Percentiles rank a stretch among this genome's conserved stretches.
Evolutionary conservation across 1,140 invertebrate species (phyloP).

Genomic region (Drosophila prosaltans): DNA sequence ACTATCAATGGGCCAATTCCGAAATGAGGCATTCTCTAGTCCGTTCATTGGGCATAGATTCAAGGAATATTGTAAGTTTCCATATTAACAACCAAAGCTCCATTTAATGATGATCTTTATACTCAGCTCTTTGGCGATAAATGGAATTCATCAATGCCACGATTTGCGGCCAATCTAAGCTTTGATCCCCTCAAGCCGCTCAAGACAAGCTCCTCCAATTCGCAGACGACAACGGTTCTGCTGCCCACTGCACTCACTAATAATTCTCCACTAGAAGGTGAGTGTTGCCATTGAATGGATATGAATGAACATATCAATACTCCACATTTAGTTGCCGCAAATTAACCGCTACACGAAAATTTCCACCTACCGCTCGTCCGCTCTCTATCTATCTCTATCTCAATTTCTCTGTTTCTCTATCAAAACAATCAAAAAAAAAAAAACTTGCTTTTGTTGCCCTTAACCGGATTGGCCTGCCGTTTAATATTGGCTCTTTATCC

Average conservation of each 20-base stretch:
- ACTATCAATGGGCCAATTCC: constrained; percentile 81
- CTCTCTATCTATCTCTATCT: constrained; percentile 20
- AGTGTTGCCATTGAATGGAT: constrained; percentile 17
- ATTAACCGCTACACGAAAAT: constrained; percentile 73
- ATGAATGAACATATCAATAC: constrained; percentile 10
- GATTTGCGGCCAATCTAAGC: constrained; percentile 91
- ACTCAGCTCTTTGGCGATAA: constrained; percentile 90
- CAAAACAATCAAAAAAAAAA: neutral
- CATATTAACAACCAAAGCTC: neutral
- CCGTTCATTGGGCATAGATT: constrained; percentile 90
- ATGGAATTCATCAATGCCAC: constrained; percentile 90
- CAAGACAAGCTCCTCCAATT: constrained; percentile 83
- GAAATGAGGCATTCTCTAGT: constrained; percentile 84
- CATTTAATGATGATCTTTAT: constrained; percentile 34
- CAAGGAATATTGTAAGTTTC: constrained; percentile 90
- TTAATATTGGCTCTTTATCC: constrained; percentile 35
- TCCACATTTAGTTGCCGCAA: constrained; percentile 64
- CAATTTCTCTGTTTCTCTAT: constrained; percentile 33
- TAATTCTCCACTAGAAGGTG: constrained; percentile 34
- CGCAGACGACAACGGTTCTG: constrained; percentile 22
- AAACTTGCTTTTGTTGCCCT: constrained; percentile 46
- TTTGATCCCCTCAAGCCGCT: constrained; percentile 90
- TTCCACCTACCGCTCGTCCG: constrained; percentile 60
- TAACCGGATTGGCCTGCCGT: constrained; percentile 83
- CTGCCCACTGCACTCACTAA: neutral